Evolutionary conservation across 1,140 invertebrate species (phyloP).

Genomic region (Papilio aristodemus): DNA sequence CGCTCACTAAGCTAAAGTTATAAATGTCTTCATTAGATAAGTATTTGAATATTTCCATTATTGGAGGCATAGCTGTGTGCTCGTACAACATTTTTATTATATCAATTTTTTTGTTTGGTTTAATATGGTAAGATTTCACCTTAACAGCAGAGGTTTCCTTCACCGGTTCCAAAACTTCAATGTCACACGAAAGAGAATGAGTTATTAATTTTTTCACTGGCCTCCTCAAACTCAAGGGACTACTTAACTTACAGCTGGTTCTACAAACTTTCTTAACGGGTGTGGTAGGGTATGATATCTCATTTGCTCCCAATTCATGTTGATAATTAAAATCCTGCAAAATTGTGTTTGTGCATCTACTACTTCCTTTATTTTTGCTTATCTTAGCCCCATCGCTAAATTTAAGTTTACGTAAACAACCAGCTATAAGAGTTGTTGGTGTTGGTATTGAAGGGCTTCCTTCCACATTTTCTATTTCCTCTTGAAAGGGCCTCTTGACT

Average conservation of each 20-base stretch:
- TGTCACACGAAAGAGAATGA: constrained; percentile 66
- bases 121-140: constrained; percentile 43
- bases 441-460: constrained; percentile 47
- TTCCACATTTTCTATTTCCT: constrained; percentile 44
- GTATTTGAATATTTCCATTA: constrained; percentile 65
- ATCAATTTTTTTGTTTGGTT: constrained; percentile 69
- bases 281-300: constrained; percentile 62
- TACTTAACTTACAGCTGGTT: constrained; percentile 58
- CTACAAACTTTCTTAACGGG: constrained; percentile 65
- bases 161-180: constrained; percentile 48
- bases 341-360: constrained; percentile 12
- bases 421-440: constrained; percentile 66
- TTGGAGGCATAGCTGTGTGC: constrained; percentile 50
- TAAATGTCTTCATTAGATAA: constrained; percentile 68
- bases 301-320: constrained; percentile 10
- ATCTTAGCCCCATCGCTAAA: constrained; percentile 46
- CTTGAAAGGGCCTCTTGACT: constrained; percentile 56
- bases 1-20: constrained; percentile 68
- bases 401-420: constrained; percentile 47
- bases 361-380: constrained; percentile 19
- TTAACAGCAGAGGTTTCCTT: constrained; percentile 38
- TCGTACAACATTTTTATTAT: constrained; percentile 67
- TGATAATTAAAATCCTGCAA: constrained; percentile 27
- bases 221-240: constrained; percentile 51
- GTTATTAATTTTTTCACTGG: constrained; percentile 58